Conservation (phyloP, 2,113 vertebrate genomes). For the Trichechus manatus region DNA sequence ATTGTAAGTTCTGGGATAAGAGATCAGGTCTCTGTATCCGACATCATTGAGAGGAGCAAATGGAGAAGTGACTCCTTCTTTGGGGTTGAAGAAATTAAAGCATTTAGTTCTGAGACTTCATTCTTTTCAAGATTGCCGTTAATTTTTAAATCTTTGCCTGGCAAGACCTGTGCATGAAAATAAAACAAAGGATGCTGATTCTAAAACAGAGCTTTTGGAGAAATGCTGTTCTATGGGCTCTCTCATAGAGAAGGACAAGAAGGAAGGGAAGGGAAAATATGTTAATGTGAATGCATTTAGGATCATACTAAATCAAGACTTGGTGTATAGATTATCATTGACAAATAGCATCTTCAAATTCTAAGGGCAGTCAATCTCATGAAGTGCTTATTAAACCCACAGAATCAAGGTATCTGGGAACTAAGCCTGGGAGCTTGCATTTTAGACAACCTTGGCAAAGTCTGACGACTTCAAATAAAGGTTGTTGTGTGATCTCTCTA, state of each 20-base stretch:
- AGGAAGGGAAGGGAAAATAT: not conserved
- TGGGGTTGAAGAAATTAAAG: not conserved
- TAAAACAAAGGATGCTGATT: slow-evolving; percentile 35
- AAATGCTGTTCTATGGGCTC: not conserved
- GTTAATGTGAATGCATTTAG: not conserved
- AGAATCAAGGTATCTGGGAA: not conserved
- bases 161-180: not conserved
- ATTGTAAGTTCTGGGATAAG: not conserved
- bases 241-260: not conserved
- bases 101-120: not conserved
- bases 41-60: not conserved
- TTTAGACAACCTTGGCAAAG: not conserved
- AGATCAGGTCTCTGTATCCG: not conserved
- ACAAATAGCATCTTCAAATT: not conserved
- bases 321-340: not conserved
- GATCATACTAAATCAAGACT: not conserved
- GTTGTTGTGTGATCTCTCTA: not conserved
- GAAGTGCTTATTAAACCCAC: not conserved
- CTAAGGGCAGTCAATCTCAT: not conserved
- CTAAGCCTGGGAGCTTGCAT: not conserved
- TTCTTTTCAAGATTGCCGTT: not conserved
- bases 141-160: slow-evolving; percentile 36
- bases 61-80: not conserved
- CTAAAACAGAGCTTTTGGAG: slow-evolving; percentile 35
- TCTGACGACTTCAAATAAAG: not conserved